Evolutionary conservation across 1,140 invertebrate species (phyloP).

Genomic region (Cydia amplana): DNA sequence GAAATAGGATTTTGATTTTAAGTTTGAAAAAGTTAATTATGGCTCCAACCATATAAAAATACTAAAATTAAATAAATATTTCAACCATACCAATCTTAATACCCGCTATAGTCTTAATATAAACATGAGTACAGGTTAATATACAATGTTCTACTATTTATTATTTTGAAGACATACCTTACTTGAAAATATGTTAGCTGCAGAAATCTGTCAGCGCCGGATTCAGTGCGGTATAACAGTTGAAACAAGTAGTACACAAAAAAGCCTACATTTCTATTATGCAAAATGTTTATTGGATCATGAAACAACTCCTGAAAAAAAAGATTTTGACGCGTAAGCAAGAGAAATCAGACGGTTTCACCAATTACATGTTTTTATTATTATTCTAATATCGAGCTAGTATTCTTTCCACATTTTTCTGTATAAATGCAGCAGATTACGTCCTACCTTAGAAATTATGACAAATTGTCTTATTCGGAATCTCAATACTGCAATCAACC

Average conservation of each 20-base stretch:
- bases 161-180: conserved; percentile 10
- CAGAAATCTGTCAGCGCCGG: neutral
- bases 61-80: neutral
- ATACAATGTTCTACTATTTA: neutral
- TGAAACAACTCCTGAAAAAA: conserved; percentile 37
- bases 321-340: conserved; percentile 56
- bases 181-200: neutral
- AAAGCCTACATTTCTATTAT: conserved; percentile 7
- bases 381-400: neutral
- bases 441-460: neutral
- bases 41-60: neutral
- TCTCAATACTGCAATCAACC: neutral
- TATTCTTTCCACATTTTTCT: neutral
- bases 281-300: conserved; percentile 12
- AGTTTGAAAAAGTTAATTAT: neutral
- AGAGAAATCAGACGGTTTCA: conserved; percentile 54
- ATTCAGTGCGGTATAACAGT: neutral
- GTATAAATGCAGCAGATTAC: neutral
- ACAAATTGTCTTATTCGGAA: conserved; percentile 1
- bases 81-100: too few species aligned
- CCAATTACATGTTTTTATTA: conserved; percentile 25
- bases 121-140: too few species aligned
- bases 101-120: too few species aligned
- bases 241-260: neutral
- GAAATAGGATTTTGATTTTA: neutral